Evolutionary conservation across 2,113 vertebrate genomes (phyloP).

Genomic region (Dolichotis patagonum): DNA sequence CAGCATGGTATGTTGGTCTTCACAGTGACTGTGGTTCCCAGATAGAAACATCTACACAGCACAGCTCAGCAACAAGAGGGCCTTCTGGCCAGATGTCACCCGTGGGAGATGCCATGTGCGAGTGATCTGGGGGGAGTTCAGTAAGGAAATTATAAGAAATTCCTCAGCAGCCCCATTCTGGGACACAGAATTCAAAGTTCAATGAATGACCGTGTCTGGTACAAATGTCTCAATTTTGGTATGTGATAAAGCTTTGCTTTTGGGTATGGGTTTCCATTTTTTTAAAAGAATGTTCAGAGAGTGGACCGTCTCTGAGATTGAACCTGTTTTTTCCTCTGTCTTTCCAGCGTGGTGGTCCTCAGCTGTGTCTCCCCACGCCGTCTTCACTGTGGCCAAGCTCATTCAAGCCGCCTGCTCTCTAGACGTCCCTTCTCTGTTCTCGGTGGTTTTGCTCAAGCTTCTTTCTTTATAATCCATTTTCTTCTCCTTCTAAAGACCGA

Average conservation of each 20-base stretch:
- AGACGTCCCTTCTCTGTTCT: neutral
- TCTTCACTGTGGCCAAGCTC: neutral
- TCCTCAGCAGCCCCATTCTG: neutral
- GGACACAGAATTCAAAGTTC: slow-evolving; percentile 27
- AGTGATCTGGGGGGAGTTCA: neutral
- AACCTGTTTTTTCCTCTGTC: neutral
- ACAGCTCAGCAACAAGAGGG: slow-evolving; percentile 17
- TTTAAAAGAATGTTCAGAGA: neutral
- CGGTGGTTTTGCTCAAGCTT: neutral
- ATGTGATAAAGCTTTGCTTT: neutral
- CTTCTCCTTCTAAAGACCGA: slow-evolving; percentile 12
- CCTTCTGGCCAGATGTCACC: slow-evolving; percentile 5
- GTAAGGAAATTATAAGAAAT: neutral
- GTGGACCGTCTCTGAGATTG: slow-evolving; percentile 2
- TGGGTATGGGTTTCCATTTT: neutral
- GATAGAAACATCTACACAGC: slow-evolving; percentile 31
- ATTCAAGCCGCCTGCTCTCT: neutral
- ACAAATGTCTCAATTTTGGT: neutral
- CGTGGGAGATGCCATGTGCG: neutral
- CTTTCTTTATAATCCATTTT: neutral
- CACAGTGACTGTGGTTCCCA: slow-evolving; percentile 58
- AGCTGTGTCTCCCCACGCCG: neutral
- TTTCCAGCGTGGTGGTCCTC: neutral
- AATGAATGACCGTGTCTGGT: neutral
- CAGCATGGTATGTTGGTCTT: slow-evolving; percentile 29